Evolutionary conservation across 2,888 invertebrate genomes (phyloP).

Genomic region (Ormyrus nitidulus): DNA sequence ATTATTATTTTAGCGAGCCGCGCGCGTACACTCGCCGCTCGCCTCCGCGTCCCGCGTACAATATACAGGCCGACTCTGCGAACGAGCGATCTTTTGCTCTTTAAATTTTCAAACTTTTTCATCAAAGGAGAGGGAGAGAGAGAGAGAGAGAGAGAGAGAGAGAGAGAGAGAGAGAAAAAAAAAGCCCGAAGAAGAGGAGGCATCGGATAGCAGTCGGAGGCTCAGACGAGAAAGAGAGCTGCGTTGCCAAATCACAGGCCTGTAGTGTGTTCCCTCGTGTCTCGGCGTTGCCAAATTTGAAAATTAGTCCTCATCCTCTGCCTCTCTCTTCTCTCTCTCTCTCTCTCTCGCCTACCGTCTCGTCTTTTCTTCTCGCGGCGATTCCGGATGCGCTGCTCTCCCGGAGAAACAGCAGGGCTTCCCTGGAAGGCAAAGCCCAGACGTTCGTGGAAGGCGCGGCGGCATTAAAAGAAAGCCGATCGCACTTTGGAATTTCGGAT

Average conservation of each 20-base stretch:
- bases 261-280: constrained; percentile 14
- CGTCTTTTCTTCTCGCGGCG: constrained; percentile 46
- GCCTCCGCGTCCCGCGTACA: too few species aligned
- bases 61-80: too few species aligned
- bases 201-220: neutral
- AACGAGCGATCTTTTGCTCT: too few species aligned
- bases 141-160: too few species aligned
- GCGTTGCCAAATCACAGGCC: constrained; percentile 55
- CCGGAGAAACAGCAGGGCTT: constrained; percentile 15
- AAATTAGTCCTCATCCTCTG: constrained; percentile 51
- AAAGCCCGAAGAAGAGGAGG: neutral
- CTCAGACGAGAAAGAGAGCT: constrained; percentile 43
- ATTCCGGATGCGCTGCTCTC: constrained; percentile 44
- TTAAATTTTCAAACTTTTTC: too few species aligned
- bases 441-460: constrained; percentile 51
- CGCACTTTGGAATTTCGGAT: constrained; percentile 42
- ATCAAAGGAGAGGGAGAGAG: too few species aligned
- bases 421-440: constrained; percentile 33
- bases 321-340: constrained; percentile 3
- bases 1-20: too few species aligned
- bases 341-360: constrained; percentile 20
- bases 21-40: too few species aligned
- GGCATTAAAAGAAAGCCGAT: constrained; percentile 47
- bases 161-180: neutral
- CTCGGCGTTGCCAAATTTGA: constrained; percentile 57